Evolutionary conservation across 2,888 invertebrate species (phyloP), one percentile per base, ranked within the genome.

Genomic region (Pterostichus madidus): DNA sequence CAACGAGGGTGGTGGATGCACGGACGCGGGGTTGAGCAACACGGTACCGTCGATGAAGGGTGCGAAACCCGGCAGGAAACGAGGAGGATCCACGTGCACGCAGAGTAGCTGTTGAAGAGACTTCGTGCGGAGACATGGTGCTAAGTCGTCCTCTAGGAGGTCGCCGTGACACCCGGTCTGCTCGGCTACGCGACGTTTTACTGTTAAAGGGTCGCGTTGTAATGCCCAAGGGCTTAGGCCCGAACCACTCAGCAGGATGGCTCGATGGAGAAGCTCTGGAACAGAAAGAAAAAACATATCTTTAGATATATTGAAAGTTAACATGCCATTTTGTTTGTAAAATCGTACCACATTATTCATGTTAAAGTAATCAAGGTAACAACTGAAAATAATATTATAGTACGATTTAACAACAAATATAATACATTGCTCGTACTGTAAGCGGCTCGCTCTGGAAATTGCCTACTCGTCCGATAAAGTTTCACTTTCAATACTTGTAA

Each of bases 11-110:
- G 89, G 89, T 8, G 87, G 85, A 11, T 80, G 73, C 31, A 56
- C 44, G 71, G 86, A 85, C 84, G 89, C 87, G 90, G 94, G 93
- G 87, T 93, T 93, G 77, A 94, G 93, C 85, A 96, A 93, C 84
- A 96, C 96, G 32, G 96, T 96, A 86, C 97, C 97, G 90, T 98
- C 98, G 86, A 97, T 94, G 89, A 98, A 97, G 2, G 98, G 98
- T n/a, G 97, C 98, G 89, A 98, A 98, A 24, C 96, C 96, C 46
- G 96, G 95, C 79, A 97, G 92, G 89, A 96, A 97, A 86, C 94
- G 91, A 6, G 97, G 97, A 44, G 95, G 94, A 87, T 96, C 95
- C 80, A 96, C 92, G 86, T 93, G 92, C 59, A 96, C 94, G 52
- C 94, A 92, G 82, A 96, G 91, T 83, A 97, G 91, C 85, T 96